A percentile compares a stretch with the other conserved stretches of the same genome.
These are phyloP conservation scores for Brachynemurus nebulosus DNA, from an alignment of 2,888 invertebrate genomes.

Conservation along the genomic window DNA sequence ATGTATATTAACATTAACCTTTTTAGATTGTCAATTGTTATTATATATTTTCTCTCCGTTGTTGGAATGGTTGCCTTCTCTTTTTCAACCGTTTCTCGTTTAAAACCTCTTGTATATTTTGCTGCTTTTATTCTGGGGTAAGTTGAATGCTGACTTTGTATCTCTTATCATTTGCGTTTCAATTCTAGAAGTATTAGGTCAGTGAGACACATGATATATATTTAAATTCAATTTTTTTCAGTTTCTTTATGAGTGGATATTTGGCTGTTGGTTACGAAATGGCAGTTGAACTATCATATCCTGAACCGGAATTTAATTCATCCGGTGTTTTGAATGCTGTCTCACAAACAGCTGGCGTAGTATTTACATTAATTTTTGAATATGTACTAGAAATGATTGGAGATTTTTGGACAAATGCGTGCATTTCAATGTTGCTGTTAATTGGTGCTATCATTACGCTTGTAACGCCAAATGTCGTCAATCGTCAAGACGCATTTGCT, in stretches of 20 bases:
- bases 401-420: slow-evolving; percentile 21
- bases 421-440: slow-evolving; percentile 17
- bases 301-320: slow-evolving; percentile 22
- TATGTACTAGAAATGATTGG: slow-evolving; percentile 17
- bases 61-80: slow-evolving; percentile 19
- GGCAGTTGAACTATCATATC: slow-evolving; percentile 24
- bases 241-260: slow-evolving; percentile 22
- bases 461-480: slow-evolving; percentile 20
- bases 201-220: no score
- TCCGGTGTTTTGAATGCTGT: slow-evolving; percentile 23
- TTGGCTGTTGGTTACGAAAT: slow-evolving; percentile 23
- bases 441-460: slow-evolving; percentile 20
- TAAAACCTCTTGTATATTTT: slow-evolving; percentile 17
- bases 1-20: slow-evolving; percentile 4
- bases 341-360: slow-evolving; percentile 21
- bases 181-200: no score
- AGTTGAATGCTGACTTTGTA: no score
- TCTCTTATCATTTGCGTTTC: no score
- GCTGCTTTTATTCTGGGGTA: slow-evolving; percentile 19
- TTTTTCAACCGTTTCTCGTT: slow-evolving; percentile 16
- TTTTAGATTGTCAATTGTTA: slow-evolving; percentile 18
- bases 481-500: slow-evolving; percentile 22
- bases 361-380: slow-evolving; percentile 13
- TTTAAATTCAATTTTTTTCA: no score
- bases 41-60: slow-evolving; percentile 17